Conservation (phyloP, 2,113 vertebrate genomes). For the Probosciger aterrimus region DNA sequence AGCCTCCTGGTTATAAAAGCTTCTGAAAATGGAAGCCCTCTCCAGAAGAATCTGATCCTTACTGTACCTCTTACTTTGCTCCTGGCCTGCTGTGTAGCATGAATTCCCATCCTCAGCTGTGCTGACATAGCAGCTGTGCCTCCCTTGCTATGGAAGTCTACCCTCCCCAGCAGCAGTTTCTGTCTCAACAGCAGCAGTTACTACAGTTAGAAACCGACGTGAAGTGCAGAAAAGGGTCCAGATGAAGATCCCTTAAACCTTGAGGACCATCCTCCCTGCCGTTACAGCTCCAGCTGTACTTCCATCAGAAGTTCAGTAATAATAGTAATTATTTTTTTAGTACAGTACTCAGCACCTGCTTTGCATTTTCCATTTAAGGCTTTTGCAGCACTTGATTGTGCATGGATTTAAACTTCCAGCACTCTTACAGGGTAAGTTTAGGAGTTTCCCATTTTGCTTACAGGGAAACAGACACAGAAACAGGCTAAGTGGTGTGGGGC, state of each 20-base stretch:
- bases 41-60: background rate
- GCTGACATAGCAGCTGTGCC: background rate
- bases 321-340: background rate
- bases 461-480: background rate
- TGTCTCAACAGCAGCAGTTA: background rate
- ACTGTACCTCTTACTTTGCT: background rate
- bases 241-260: background rate
- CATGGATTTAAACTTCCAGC: conserved; percentile 1
- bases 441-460: background rate
- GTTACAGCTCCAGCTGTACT: background rate
- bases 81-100: background rate
- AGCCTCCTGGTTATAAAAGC: background rate
- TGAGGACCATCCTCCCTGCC: background rate
- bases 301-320: background rate
- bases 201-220: background rate
- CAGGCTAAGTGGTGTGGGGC: background rate
- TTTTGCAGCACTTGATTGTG: background rate
- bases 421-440: background rate
- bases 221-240: background rate
- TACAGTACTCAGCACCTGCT: background rate
- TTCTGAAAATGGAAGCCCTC: background rate
- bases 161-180: background rate
- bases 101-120: background rate
- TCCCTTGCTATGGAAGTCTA: background rate
- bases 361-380: background rate